Evolutionary conservation across 2,888 invertebrate genomes (phyloP).

Genomic region (Agrotis segetum): DNA sequence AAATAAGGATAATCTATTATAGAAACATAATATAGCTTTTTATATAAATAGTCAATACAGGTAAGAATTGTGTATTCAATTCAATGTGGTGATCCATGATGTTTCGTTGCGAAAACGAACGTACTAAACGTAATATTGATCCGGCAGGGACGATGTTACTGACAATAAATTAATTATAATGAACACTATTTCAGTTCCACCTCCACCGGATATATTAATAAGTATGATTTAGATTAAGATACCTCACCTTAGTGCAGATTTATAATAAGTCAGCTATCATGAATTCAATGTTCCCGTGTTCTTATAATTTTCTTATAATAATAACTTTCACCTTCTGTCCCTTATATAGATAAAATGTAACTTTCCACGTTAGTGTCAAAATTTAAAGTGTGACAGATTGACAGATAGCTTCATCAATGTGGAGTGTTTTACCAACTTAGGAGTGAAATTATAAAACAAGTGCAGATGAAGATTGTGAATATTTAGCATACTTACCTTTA

Average conservation of each 20-base stretch:
- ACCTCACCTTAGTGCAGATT: neutral
- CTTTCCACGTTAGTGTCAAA: conserved; percentile 7
- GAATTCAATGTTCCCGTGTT: neutral
- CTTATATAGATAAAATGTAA: no score
- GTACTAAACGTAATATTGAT: no score
- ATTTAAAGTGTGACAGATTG: conserved; percentile 20
- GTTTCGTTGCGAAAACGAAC: neutral
- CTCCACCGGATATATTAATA: no score
- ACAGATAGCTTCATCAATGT: conserved; percentile 21
- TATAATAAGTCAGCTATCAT: neutral
- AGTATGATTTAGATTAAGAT: no score
- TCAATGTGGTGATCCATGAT: neutral
- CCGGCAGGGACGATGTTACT: no score
- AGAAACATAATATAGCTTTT: no score
- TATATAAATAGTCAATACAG: no score
- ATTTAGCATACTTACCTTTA: no score
- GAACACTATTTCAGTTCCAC: no score
- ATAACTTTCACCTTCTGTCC: neutral
- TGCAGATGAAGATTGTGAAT: neutral
- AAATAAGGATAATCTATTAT: no score
- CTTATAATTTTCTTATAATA: no score
- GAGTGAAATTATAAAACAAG: neutral
- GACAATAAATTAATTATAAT: no score
- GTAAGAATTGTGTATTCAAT: neutral
- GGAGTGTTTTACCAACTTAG: conserved; percentile 16